Conservation (phyloP, 2,888 invertebrate species). For the Cyclophora albipunctata region DNA sequence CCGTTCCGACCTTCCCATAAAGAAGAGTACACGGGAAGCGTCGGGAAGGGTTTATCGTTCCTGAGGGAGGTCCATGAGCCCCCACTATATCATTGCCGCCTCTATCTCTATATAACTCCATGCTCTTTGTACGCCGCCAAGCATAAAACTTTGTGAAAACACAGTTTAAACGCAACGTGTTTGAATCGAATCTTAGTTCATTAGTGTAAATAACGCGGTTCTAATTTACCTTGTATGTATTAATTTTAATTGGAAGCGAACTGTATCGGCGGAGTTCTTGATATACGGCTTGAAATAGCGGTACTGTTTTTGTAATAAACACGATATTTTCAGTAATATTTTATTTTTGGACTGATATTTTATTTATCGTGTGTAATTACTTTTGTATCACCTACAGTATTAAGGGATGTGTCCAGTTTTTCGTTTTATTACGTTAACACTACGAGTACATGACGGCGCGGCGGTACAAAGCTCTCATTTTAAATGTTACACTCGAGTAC, state of each 20-base stretch:
- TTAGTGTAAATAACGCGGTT: slow-evolving; percentile 18
- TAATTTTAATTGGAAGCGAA: neutral
- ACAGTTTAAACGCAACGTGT: slow-evolving; percentile 41
- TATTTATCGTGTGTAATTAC: too few species aligned
- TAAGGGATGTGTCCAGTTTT: too few species aligned
- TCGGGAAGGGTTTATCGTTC: slow-evolving; percentile 72
- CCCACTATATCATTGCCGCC: slow-evolving; percentile 72
- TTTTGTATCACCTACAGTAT: too few species aligned
- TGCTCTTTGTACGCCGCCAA: slow-evolving; percentile 51
- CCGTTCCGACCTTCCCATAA: slow-evolving; percentile 73
- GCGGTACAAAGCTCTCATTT: too few species aligned
- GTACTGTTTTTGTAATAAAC: too few species aligned
- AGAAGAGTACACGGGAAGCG: slow-evolving; percentile 72
- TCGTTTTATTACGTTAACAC: too few species aligned
- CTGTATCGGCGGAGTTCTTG: too few species aligned
- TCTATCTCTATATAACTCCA: slow-evolving; percentile 58
- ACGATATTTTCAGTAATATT: too few species aligned
- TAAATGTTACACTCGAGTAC: too few species aligned
- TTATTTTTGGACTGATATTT: too few species aligned
- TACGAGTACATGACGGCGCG: too few species aligned
- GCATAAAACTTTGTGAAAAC: slow-evolving; percentile 52
- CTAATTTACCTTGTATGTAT: slow-evolving; percentile 16
- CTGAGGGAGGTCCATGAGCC: slow-evolving; percentile 67
- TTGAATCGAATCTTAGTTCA: slow-evolving; percentile 27
- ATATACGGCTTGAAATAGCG: too few species aligned